A percentile compares a stretch with the other conserved stretches of the same genome.
Conservation (phyloP, 1,140 invertebrate species). For the Dendroctonus ponderosae region DNA sequence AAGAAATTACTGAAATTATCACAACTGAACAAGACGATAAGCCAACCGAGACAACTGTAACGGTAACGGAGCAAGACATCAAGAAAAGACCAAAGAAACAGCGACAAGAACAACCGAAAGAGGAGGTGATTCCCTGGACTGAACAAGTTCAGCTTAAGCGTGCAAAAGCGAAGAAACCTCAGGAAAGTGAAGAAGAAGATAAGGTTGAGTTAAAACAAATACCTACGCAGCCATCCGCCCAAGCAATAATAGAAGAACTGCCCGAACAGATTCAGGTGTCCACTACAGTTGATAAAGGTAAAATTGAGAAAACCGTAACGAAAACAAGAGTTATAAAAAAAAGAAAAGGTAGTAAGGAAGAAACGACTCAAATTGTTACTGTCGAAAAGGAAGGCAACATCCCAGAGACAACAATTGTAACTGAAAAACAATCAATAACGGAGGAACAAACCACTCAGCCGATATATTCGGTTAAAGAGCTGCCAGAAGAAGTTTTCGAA, state of each 20-base stretch:
- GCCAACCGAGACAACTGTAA: slow-evolving; percentile 45
- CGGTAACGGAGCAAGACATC: slow-evolving; percentile 38
- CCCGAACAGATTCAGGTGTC: slow-evolving; percentile 42
- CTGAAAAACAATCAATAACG: slow-evolving; percentile 36
- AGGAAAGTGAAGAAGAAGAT: slow-evolving; percentile 51
- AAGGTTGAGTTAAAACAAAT: slow-evolving; percentile 42
- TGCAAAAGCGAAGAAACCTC: slow-evolving; percentile 26
- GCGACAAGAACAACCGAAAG: slow-evolving; percentile 30
- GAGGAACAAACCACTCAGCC: slow-evolving; percentile 46
- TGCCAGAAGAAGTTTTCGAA: slow-evolving; percentile 39
- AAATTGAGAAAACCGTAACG: slow-evolving; percentile 44
- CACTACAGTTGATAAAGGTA: slow-evolving; percentile 36
- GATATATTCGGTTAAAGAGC: slow-evolving; percentile 40
- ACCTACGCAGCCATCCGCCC: slow-evolving; percentile 29
- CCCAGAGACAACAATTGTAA: slow-evolving; percentile 37
- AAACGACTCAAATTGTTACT: slow-evolving; percentile 42
- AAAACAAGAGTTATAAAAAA: slow-evolving; percentile 46
- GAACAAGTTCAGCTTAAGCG: slow-evolving; percentile 42
- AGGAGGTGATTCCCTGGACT: slow-evolving; percentile 40
- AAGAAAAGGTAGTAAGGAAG: slow-evolving; percentile 37
- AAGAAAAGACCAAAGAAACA: slow-evolving; percentile 43
- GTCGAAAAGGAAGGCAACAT: slow-evolving; percentile 33
- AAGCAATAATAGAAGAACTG: slow-evolving; percentile 43
- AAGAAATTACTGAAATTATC: slow-evolving; percentile 43
- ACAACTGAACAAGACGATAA: slow-evolving; percentile 51